Evolutionary conservation across 1,140 invertebrate genomes (phyloP), one percentile per base, ranked within the genome.

Genomic region (Teleogryllus occipitalis): DNA sequence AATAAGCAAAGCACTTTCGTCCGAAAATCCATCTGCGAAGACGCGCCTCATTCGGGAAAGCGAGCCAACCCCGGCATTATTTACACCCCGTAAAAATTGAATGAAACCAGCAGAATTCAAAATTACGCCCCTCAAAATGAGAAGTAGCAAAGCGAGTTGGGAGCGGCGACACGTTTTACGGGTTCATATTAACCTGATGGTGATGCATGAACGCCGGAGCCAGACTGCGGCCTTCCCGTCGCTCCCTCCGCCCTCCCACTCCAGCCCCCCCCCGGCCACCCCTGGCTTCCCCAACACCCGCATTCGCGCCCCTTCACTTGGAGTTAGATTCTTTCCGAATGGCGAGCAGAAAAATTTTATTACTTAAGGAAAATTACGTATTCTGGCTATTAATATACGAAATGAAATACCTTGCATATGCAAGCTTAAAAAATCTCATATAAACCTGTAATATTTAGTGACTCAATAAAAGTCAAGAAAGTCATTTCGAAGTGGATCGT

Each of bases 31-130:
- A 39, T 39, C 27, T 39, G 27, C 27, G 5, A 39, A 39, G 27
- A 39, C 27, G 27, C 27, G 27, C 27, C 27, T 39, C 27, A 39
- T 39, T 39, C 27, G 27, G 18, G 54, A 65, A 18, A 65, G 54
- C 18, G 1, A 65, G 54, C 1, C 10, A 65, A 14, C 54, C 54
- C 10, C 18, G 7, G 54, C 54, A 65, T 65, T 65, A 65, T 65
- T 65, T 65, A 65, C 54, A 65, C 54, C 54, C 54, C 54, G 54
- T 65, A 65, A 65, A 65, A 65, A 65, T 65, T 65, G 54, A 65
- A 65, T 65, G 54, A 65, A 65, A 65, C 54, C 54, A 65, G 54
- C 54, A 65, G 54, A 65, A 65, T 65, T 65, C 54, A 65, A 65
- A 65, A 65, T 65, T 65, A 65, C 54, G 54, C 18, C 18, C 54